These are phyloP conservation scores for Carabus problematicus DNA, from an alignment of 2,888 invertebrate genomes.

Conservation along the genomic window DNA sequence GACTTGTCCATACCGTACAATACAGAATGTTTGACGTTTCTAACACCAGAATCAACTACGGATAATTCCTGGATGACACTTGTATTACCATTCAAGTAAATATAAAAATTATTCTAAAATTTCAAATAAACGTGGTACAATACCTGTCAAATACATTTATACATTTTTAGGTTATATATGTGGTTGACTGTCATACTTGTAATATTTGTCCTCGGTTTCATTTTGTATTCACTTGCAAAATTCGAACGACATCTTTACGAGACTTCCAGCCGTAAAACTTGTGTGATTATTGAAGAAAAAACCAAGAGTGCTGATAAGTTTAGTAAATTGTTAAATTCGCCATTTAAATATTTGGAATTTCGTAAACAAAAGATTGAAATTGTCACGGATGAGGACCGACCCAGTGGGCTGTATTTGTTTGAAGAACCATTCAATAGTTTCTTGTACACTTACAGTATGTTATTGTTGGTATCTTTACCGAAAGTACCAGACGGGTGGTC, in stretches of 20 bases:
- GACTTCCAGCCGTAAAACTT: constrained; percentile 44
- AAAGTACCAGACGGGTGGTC: constrained; percentile 82
- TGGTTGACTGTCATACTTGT: constrained; percentile 78
- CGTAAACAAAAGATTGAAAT: constrained; percentile 52
- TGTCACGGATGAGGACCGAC: constrained; percentile 52
- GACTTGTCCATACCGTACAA: constrained; percentile 81
- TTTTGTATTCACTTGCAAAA: constrained; percentile 71
- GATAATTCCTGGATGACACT: constrained; percentile 87
- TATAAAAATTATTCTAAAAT: constrained; percentile 22
- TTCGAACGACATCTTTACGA: constrained; percentile 62
- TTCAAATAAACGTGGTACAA: too few relatives aligned
- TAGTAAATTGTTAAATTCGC: constrained; percentile 11
- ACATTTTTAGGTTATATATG: constrained; percentile 67
- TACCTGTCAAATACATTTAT: background rate
- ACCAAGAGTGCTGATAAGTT: constrained; percentile 15
- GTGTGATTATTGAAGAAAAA: constrained; percentile 22
- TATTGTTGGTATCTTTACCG: constrained; percentile 79
- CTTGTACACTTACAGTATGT: constrained; percentile 82
- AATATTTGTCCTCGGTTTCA: constrained; percentile 69
- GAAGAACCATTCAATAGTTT: constrained; percentile 76
- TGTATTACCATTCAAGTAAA: constrained; percentile 79
- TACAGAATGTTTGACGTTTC: constrained; percentile 83
- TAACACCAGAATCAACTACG: constrained; percentile 80
- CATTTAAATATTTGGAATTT: background rate
- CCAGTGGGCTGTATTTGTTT: constrained; percentile 72